Evolutionary conservation across 2,797 vertebrate species (phyloP).

Genomic region (Pelochelys cantorii): DNA sequence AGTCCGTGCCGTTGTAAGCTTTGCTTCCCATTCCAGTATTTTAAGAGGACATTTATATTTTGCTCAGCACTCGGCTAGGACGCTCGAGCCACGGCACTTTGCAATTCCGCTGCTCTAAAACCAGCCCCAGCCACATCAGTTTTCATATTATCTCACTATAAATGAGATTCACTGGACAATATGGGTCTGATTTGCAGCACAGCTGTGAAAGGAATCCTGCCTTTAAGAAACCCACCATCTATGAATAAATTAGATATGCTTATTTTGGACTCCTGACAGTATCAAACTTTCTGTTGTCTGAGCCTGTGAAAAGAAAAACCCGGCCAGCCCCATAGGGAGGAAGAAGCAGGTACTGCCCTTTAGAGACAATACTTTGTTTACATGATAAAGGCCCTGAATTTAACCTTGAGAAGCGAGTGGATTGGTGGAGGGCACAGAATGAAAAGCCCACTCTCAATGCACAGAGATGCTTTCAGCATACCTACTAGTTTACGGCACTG

Average conservation of each 20-base stretch:
- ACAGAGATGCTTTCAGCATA: not conserved
- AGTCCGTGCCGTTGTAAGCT: not conserved
- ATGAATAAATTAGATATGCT: conserved; percentile 52
- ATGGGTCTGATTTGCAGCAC: conserved; percentile 24
- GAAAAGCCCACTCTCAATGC: not conserved
- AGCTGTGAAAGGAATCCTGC: conserved; percentile 53
- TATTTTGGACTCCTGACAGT: conserved; percentile 12
- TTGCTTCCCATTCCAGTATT: not conserved
- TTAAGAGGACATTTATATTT: conserved; percentile 3
- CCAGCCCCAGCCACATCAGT: conserved; percentile 9
- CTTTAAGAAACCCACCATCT: conserved; percentile 36
- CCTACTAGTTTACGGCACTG: rapidly evolving
- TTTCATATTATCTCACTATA: conserved; percentile 37
- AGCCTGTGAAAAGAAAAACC: not conserved
- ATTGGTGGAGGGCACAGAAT: not conserved
- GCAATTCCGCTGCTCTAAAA: not conserved
- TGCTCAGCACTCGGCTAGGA: not conserved
- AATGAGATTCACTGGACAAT: conserved; percentile 48
- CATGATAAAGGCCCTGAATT: not conserved
- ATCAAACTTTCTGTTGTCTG: not conserved
- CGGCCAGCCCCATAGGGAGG: rapidly evolving
- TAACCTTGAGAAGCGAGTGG: not conserved
- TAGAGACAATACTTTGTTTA: rapidly evolving
- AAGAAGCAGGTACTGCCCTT: not conserved
- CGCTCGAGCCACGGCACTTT: not conserved